Evolutionary conservation across 2,113 vertebrate species (phyloP).

Genomic region (Crotophaga sulcirostris): DNA sequence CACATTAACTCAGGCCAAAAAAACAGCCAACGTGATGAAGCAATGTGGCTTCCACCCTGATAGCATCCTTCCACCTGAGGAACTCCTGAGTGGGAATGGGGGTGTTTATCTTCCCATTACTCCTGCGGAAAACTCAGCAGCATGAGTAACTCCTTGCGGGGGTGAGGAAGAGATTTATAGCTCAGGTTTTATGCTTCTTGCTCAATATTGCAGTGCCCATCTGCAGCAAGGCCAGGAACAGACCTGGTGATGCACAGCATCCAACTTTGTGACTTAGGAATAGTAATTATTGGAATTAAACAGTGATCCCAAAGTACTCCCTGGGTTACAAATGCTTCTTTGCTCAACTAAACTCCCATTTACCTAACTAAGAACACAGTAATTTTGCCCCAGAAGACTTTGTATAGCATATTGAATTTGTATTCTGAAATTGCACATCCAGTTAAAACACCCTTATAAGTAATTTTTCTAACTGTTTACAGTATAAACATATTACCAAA

Average conservation of each 20-base stretch:
- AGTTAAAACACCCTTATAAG: conserved; percentile 16
- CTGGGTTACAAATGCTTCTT: neutral
- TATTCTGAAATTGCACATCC: neutral
- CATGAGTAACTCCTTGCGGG: neutral
- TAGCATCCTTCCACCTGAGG: neutral
- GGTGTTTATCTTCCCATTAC: neutral
- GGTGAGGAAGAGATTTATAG: neutral
- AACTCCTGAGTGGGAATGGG: neutral
- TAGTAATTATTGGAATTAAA: conserved; percentile 6
- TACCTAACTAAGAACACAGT: neutral
- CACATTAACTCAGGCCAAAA: neutral
- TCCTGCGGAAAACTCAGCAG: neutral
- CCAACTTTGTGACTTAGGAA: neutral
- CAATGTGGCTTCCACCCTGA: neutral
- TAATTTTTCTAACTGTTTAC: conserved; percentile 5
- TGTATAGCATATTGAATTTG: neutral
- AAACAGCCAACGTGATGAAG: neutral
- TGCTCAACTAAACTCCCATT: neutral
- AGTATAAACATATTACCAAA: neutral
- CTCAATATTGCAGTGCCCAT: neutral
- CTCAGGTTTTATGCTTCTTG: neutral
- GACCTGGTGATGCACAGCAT: neutral
- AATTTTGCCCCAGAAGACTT: neutral
- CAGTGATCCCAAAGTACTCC: conserved; percentile 3
- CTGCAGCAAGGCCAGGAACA: neutral